Evolutionary conservation across 2,797 vertebrate species (phyloP).

Genomic region (Etheostoma perlongum): DNA sequence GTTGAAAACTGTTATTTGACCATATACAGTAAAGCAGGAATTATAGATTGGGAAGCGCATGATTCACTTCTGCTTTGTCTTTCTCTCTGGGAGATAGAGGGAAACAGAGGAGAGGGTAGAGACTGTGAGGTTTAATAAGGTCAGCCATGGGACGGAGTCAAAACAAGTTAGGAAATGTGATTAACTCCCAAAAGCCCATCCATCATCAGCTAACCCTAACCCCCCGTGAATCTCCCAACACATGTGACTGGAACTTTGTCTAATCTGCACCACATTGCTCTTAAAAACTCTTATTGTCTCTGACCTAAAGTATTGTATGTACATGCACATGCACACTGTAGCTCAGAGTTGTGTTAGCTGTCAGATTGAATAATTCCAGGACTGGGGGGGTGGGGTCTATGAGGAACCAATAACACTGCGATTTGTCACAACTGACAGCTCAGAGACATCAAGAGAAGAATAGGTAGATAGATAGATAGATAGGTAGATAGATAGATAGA

Average conservation of each 20-base stretch:
- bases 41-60: conserved; percentile 32
- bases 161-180: conserved; percentile 27
- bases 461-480: too few species aligned
- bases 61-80: conserved; percentile 29
- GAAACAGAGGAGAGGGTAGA: background rate
- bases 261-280: conserved; percentile 22
- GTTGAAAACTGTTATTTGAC: conserved; percentile 32
- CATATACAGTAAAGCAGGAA: conserved; percentile 10
- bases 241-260: background rate
- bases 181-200: conserved; percentile 26
- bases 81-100: conserved; percentile 14
- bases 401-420: conserved; percentile 17
- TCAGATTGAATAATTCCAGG: conserved; percentile 8
- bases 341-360: conserved; percentile 13
- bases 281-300: conserved; percentile 12
- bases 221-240: conserved; percentile 1
- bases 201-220: background rate
- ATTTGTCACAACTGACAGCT: conserved; percentile 13
- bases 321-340: background rate
- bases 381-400: too few species aligned
- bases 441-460: background rate
- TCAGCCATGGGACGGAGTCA: conserved; percentile 3
- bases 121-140: conserved; percentile 19
- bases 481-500: background rate
- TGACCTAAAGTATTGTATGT: conserved; percentile 6